Base-by-base conservation (phyloP, 2,797 vertebrate genomes). In the Acanthurus leucopareius region DNA sequence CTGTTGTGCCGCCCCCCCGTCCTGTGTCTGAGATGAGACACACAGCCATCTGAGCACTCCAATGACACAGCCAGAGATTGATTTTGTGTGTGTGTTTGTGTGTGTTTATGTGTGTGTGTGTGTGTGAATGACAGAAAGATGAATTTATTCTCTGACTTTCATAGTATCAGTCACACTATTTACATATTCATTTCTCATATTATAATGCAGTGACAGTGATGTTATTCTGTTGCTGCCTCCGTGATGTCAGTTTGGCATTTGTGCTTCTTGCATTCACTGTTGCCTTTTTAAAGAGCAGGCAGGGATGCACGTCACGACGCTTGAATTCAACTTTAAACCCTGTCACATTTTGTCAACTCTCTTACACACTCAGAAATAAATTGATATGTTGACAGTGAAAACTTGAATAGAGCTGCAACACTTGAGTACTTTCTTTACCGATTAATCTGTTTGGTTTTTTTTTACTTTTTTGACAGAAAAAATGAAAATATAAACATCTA, bases 171-270 rank as follows among this genome's bases (percentile, higher is more conserved):
- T 88, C 84, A 76, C 80, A 38, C 77, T 83, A 89, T 92, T 91
- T 91, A 88, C 89, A 93, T 92, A 91, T 92, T 91, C 86, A 93
- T 91, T 84, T 51, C 77, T 91, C 79, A 68, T 74, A 85, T 80
- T 88, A 85, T 86, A 89, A 89, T 78, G 77, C 73, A 19, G 58
- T 87, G 91, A 87, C 88, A 89, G 86, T 75, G 74, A 86, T 89
- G 84, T 83, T 90, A 80, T 89, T 89, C 82, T 58, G 65, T 20
- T 7, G 74, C 87, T 68, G 71, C 65, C 76, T 80, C 73, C 22
- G 14, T 40, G 44, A 25, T 86, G 80, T 89, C 87, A 58, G 57
- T 75, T 79, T 32, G 28, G 28, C 28, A 32, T 32, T 32, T 32
- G 28, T 68, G 69, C 49, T 64, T 78, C 49, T 71, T 64, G 57